Conservation (phyloP, 2,888 invertebrate species). For the Cylloceria caligata region DNA sequence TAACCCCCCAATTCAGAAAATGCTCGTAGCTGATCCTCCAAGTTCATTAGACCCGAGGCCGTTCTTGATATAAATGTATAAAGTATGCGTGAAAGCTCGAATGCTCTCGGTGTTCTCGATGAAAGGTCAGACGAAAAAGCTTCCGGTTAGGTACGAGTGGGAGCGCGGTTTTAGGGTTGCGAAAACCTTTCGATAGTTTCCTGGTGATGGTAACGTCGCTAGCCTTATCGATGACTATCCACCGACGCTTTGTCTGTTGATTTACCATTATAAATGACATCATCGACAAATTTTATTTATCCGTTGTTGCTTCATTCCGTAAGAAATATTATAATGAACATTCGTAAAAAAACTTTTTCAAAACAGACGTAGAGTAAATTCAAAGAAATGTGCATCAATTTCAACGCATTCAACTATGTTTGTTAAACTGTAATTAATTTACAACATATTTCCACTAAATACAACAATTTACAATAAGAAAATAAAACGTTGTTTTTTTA, state of each 20-base stretch:
- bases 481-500: background rate
- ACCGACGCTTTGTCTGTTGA: background rate
- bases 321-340: too few relatives aligned
- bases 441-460: background rate
- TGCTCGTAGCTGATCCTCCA: background rate
- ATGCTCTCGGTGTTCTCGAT: conserved; percentile 37
- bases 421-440: background rate
- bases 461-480: background rate
- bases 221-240: background rate
- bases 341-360: too few relatives aligned
- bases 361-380: too few relatives aligned
- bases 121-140: conserved; percentile 63
- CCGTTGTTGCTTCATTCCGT: background rate
- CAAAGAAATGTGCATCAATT: background rate
- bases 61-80: background rate
- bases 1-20: conserved; percentile 11
- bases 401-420: background rate
- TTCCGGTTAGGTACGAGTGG: conserved; percentile 65
- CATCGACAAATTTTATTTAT: background rate
- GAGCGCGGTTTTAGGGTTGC: conserved; percentile 52
- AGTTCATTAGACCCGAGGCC: conserved; percentile 52
- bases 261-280: conserved; percentile 1
- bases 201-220: conserved; percentile 15
- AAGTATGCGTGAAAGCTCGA: background rate
- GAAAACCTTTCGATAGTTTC: background rate